A percentile compares a stretch with the other conserved stretches of the same genome.
phyloP scores from a whole-genome alignment of 2,888 invertebrate species.

The Phragmatobia fuliginosa region DNA sequence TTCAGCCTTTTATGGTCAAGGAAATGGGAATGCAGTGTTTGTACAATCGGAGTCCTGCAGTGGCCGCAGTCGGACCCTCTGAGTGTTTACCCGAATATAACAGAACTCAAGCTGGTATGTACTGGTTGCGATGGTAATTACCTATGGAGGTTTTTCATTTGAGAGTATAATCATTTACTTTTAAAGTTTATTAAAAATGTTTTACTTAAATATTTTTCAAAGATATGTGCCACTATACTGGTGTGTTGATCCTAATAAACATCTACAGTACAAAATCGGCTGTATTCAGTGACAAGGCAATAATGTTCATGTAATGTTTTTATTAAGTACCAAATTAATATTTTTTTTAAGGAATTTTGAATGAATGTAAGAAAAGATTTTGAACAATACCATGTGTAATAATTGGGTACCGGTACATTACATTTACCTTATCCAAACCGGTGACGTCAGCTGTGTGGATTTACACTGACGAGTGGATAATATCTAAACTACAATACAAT shows the following conservation, averaged over 20 bases:
- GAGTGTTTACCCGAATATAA: slow-evolving; percentile 77
- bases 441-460: too few species aligned
- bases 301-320: neutral
- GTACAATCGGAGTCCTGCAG: slow-evolving; percentile 65
- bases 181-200: neutral
- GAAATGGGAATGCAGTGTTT: slow-evolving; percentile 53
- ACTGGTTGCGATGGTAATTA: slow-evolving; percentile 69
- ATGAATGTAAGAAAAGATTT: too few species aligned
- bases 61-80: slow-evolving; percentile 76
- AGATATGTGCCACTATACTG: neutral
- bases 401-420: neutral
- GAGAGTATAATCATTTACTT: neutral
- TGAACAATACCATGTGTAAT: neutral
- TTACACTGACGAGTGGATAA: too few species aligned
- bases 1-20: slow-evolving; percentile 41
- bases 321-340: too few species aligned
- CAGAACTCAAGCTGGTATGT: slow-evolving; percentile 67
- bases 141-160: neutral
- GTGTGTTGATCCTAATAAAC: neutral
- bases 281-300: neutral
- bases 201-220: neutral
- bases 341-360: too few species aligned
- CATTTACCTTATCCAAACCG: too few species aligned
- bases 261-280: neutral
- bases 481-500: too few species aligned